Percentiles rank a stretch among this genome's conserved stretches.
Evolutionary conservation across 2,888 invertebrate genomes (phyloP).

Genomic region (Hirudinaria manillensis): DNA sequence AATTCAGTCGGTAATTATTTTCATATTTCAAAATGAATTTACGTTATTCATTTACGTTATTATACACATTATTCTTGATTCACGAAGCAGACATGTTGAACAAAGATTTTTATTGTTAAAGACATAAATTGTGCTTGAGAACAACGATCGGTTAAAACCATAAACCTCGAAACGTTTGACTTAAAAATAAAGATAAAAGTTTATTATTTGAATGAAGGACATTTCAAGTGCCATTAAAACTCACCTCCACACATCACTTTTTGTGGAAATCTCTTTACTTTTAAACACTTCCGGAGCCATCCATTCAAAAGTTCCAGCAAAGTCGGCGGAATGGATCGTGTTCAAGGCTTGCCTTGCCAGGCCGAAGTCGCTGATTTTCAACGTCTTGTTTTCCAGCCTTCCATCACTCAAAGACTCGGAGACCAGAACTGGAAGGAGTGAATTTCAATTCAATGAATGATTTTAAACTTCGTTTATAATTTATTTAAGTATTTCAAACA

Average conservation of each 20-base stretch:
- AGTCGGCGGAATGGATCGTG: slow-evolving; percentile 10
- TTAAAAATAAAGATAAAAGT: too few relatives aligned
- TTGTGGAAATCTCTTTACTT: slow-evolving; percentile 24
- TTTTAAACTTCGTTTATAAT: background rate
- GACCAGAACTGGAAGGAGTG: slow-evolving; percentile 23
- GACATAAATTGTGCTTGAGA: too few relatives aligned
- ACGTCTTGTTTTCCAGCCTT: slow-evolving; percentile 22
- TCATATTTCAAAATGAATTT: too few relatives aligned
- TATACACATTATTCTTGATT: too few relatives aligned
- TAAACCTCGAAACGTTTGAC: too few relatives aligned
- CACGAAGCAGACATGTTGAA: too few relatives aligned
- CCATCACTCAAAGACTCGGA: slow-evolving; percentile 19
- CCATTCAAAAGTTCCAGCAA: slow-evolving; percentile 32
- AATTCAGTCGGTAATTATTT: too few relatives aligned
- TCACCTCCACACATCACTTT: slow-evolving; percentile 34
- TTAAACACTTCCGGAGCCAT: slow-evolving; percentile 31
- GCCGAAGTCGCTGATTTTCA: slow-evolving; percentile 32
- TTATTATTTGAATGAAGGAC: background rate
- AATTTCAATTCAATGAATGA: background rate
- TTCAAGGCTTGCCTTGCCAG: slow-evolving; percentile 26
- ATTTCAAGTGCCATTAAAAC: background rate
- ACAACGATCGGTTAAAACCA: too few relatives aligned
- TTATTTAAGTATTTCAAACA: background rate
- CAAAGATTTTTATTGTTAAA: too few relatives aligned
- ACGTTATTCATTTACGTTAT: too few relatives aligned